These are phyloP conservation scores for Alauda arvensis DNA, from an alignment of 2,797 vertebrate genomes.

Conservation along the genomic window DNA sequence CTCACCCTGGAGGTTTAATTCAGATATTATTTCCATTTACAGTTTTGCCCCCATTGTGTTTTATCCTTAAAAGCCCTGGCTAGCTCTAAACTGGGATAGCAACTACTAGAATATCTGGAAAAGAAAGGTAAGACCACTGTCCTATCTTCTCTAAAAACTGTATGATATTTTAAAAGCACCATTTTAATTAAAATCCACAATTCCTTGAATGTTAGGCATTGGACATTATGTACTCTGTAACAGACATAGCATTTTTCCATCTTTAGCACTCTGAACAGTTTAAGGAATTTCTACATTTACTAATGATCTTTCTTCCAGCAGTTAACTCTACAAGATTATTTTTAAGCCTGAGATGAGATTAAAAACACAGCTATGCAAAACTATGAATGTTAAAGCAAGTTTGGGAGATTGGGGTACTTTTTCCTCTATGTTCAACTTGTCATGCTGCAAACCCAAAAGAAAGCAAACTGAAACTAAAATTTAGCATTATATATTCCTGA, in stretches of 20 bases:
- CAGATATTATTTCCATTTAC: background rate
- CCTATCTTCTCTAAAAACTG: background rate
- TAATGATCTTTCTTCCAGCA: background rate
- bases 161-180: background rate
- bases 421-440: background rate
- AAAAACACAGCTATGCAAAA: background rate
- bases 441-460: background rate
- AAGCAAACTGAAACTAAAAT: background rate
- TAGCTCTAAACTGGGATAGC: conserved; percentile 10
- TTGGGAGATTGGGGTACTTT: background rate
- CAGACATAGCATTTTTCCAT: background rate
- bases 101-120: conserved; percentile 27
- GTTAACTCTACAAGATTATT: background rate
- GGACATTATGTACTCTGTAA: background rate
- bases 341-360: background rate
- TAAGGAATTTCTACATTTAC: background rate
- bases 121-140: conserved; percentile 5
- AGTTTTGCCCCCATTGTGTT: conserved; percentile 4
- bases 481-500: background rate
- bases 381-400: background rate
- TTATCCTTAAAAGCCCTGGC: conserved; percentile 36
- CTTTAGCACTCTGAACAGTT: background rate
- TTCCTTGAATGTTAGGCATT: background rate
- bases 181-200: background rate
- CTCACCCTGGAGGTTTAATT: conserved; percentile 1